phyloP scores from a whole-genome alignment of 2,888 invertebrate genomes.

The Drosophila mayaguana region DNA sequence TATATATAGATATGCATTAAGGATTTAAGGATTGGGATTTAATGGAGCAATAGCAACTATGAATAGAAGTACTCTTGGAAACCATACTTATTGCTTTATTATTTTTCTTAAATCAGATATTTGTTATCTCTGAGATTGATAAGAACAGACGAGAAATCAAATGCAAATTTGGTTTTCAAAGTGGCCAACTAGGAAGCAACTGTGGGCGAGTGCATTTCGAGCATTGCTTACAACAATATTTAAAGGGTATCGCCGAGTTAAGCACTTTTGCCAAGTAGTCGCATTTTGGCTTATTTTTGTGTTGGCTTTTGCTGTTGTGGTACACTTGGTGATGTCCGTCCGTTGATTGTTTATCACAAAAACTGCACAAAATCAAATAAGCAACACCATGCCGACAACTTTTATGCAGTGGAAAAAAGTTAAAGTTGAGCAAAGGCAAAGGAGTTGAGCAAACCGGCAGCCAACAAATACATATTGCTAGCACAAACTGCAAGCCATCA shows the following conservation, averaged over 20 bases:
- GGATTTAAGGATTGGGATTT: no score
- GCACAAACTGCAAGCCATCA: conserved; percentile 74
- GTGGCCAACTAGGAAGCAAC: not conserved
- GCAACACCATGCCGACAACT: conserved; percentile 67
- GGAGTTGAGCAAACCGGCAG: conserved; percentile 23
- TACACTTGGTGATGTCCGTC: conserved; percentile 56
- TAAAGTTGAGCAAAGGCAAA: conserved; percentile 50
- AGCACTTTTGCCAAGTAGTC: not conserved
- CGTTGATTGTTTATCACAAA: conserved; percentile 63
- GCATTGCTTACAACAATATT: not conserved
- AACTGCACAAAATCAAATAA: conserved; percentile 74
- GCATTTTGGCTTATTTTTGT: conserved; percentile 27
- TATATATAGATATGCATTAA: no score
- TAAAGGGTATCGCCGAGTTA: not conserved
- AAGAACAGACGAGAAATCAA: no score
- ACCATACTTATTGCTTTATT: no score
- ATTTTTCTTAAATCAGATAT: no score
- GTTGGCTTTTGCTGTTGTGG: conserved; percentile 38
- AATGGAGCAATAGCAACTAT: no score
- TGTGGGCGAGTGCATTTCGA: not conserved
- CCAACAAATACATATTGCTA: conserved; percentile 60
- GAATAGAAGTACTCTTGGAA: no score
- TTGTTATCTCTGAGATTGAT: no score
- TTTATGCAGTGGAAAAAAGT: conserved; percentile 49
- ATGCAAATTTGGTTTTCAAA: not conserved